A percentile compares a stretch with the other conserved stretches of the same genome.
phyloP scores from a whole-genome alignment of 2,113 vertebrate genomes.

The Catharus fuscescens region DNA sequence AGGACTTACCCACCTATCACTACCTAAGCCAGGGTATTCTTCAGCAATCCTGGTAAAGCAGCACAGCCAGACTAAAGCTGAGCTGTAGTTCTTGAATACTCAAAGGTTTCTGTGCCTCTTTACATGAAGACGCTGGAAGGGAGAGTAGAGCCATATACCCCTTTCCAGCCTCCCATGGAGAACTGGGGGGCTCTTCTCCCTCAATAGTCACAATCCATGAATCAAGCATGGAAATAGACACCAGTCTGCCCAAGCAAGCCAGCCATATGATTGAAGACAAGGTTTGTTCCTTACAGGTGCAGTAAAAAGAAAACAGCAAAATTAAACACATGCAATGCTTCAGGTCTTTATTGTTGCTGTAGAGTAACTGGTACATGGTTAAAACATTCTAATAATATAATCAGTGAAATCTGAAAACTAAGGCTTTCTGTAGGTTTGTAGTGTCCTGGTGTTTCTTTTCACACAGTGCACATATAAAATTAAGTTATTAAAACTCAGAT shows the following conservation, averaged over 20 bases:
- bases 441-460: conserved; percentile 58
- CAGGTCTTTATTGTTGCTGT: conserved; percentile 74
- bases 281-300: neutral
- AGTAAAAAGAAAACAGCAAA: neutral
- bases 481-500: conserved; percentile 58
- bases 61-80: neutral
- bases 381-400: conserved; percentile 60
- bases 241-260: neutral
- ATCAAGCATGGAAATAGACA: neutral
- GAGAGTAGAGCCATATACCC: neutral
- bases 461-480: conserved; percentile 66
- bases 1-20: neutral
- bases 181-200: neutral
- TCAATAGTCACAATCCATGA: neutral
- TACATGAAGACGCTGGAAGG: neutral
- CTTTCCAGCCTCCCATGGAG: neutral
- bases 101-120: neutral
- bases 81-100: neutral
- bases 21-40: neutral
- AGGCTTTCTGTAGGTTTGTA: conserved; percentile 74
- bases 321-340: neutral
- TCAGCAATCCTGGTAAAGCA: neutral
- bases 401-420: conserved; percentile 67
- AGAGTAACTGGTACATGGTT: conserved; percentile 55
- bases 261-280: fast-evolving